Evolutionary conservation across 2,113 vertebrate species (phyloP), one percentile per base, ranked within the genome.

Genomic region (Atractosteus spatula): DNA sequence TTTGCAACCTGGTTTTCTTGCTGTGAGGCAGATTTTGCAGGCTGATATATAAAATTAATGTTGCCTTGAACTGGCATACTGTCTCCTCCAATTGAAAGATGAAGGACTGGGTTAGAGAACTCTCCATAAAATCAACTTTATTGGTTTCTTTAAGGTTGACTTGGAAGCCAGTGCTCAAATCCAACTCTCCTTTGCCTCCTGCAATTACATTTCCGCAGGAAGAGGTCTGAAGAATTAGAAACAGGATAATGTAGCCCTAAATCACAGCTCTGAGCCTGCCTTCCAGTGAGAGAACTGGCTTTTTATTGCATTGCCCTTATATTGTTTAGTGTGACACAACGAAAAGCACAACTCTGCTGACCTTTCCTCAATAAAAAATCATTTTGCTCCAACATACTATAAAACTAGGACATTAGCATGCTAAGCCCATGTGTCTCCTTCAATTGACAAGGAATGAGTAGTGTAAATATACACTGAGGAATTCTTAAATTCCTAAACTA

Each of bases 61-160:
- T 85, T 89, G 84, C 88, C 89, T 89, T 82, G 88, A 84, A 91
- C 91, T 92, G 91, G 90, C 87, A 83, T 84, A 86, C 88, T 94
- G 92, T 96, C 94, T 95, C 91, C 92, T 96, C 88, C 90, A 92
- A 94, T 95, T 92, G 87, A 77, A 87, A 90, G 89, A 91, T 85
- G 83, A 87, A 91, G 88, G 83, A 72, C 70, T 78, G 77, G 75
- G 82, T 86, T 88, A 86, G 84, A 87, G 85, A 89, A 92, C 83
- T 76, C 86, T 88, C 78, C 90, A 91, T 95, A 94, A 95, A 96
- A 94, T 80, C 83, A 76, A 78, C 79, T 95, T 95, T 94, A 96
- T 88, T 90, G 86, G 89, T 88, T 86, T 85, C 86, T 91, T 91
- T 82, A 85, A 87, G 87, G 82, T 80, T 89, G 86, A 88, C 84